phyloP scores from a whole-genome alignment of 2,888 invertebrate species.

The Hypena proboscidalis region DNA sequence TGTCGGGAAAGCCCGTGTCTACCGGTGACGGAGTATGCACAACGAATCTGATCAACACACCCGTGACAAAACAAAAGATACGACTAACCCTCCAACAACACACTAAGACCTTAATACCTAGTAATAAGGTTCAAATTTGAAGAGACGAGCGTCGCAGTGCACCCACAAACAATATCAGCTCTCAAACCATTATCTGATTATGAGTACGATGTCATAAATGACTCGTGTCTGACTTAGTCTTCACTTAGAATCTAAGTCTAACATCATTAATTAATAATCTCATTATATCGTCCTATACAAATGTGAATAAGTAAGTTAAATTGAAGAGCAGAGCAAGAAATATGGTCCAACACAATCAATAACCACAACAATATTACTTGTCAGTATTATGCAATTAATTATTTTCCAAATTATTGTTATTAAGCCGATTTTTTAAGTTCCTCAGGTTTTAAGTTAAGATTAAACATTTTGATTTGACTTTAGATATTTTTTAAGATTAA shows the following conservation, averaged over 20 bases:
- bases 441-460: too few relatives aligned
- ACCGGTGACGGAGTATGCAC: conserved; percentile 85
- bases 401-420: too few relatives aligned
- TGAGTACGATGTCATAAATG: not conserved
- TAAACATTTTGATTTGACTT: too few relatives aligned
- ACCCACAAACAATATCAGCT: conserved; percentile 10
- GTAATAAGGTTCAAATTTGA: conserved; percentile 59
- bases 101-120: conserved; percentile 51
- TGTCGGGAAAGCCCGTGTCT: conserved; percentile 86
- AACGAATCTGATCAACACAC: conserved; percentile 84
- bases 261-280: not conserved
- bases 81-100: conserved; percentile 51
- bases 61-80: conserved; percentile 77
- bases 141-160: conserved; percentile 7
- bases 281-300: not conserved
- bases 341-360: too few relatives aligned
- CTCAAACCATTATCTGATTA: conserved; percentile 13
- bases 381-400: too few relatives aligned
- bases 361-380: too few relatives aligned
- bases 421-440: too few relatives aligned
- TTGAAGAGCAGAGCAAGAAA: too few relatives aligned
- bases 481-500: too few relatives aligned
- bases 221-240: not conserved
- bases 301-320: too few relatives aligned
- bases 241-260: not conserved